A percentile compares a stretch with the other conserved stretches of the same genome.
Conservation (phyloP, 2,797 vertebrate species). For the Sebastes goodei region DNA sequence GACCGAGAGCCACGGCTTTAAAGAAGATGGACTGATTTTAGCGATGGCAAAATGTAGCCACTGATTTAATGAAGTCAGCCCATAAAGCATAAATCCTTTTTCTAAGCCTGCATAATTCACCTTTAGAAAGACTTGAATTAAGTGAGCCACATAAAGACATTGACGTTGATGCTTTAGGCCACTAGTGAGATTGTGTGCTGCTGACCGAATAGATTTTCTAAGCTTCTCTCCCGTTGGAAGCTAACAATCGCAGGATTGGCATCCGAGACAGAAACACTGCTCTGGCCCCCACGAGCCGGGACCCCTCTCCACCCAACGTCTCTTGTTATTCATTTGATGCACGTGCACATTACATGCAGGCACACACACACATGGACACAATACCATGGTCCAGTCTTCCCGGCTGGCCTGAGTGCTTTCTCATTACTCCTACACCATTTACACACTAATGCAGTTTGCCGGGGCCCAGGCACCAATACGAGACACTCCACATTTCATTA, state of each 20-base stretch:
- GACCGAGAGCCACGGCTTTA: neutral
- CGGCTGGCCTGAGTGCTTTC: conserved; percentile 78
- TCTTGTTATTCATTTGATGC: conserved; percentile 69
- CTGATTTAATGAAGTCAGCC: conserved; percentile 44
- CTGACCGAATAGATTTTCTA: conserved; percentile 47
- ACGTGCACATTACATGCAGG: conserved; percentile 25
- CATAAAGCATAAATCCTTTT: conserved; percentile 30
- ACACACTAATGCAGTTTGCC: conserved; percentile 84
- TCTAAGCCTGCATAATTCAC: conserved; percentile 56
- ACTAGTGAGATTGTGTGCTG: conserved; percentile 21
- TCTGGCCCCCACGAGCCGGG: neutral
- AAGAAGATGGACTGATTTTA: conserved; percentile 36
- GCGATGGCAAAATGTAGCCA: conserved; percentile 25
- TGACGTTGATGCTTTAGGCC: conserved; percentile 43
- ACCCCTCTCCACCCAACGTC: conserved; percentile 30
- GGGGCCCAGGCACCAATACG: conserved; percentile 71
- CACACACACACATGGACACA: conserved; percentile 10
- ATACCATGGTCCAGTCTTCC: conserved; percentile 52
- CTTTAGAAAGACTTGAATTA: conserved; percentile 49
- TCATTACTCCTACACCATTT: conserved; percentile 82
- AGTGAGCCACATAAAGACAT: conserved; percentile 27
- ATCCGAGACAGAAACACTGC: conserved; percentile 28
- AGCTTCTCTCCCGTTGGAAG: conserved; percentile 23
- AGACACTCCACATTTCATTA: conserved; percentile 87
- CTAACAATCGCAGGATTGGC: conserved; percentile 55